phyloP scores from a whole-genome alignment of 2,888 invertebrate species.

The Catocala nupta region DNA sequence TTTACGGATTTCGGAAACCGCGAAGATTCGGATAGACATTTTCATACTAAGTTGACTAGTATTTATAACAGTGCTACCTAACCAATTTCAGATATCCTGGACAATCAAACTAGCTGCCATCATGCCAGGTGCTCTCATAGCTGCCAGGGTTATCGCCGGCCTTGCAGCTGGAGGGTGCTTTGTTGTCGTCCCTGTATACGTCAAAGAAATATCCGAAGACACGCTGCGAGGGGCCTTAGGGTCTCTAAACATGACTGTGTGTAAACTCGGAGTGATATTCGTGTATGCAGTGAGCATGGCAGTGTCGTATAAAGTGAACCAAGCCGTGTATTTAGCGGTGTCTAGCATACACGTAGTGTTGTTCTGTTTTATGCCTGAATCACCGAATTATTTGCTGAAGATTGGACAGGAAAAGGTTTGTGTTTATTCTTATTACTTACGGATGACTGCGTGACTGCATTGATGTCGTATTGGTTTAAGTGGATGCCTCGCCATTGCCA shows the following conservation, averaged over 20 bases:
- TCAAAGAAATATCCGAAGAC: conserved; percentile 74
- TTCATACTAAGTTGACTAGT: too few relatives aligned
- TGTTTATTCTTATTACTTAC: not conserved
- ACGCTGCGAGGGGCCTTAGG: conserved; percentile 67
- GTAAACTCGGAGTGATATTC: conserved; percentile 74
- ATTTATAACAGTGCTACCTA: not conserved
- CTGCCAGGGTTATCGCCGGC: conserved; percentile 67
- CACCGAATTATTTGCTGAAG: conserved; percentile 73
- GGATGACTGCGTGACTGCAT: too few relatives aligned
- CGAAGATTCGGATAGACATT: too few relatives aligned
- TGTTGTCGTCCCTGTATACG: conserved; percentile 70
- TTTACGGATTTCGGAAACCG: too few relatives aligned
- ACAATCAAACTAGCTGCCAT: conserved; percentile 63
- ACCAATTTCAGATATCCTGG: conserved; percentile 71
- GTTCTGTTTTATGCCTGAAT: conserved; percentile 76
- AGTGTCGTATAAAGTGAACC: conserved; percentile 62
- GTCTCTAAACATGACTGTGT: conserved; percentile 72
- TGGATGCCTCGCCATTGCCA: too few relatives aligned
- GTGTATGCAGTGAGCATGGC: conserved; percentile 71
- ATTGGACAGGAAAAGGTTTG: conserved; percentile 70
- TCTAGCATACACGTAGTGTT: conserved; percentile 59
- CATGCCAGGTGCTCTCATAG: conserved; percentile 59
- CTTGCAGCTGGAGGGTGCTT: conserved; percentile 71
- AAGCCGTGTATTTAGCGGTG: conserved; percentile 64
- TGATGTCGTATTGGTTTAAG: too few relatives aligned